Evolutionary conservation across 1,140 invertebrate genomes (phyloP), one percentile per base, ranked within the genome.

Genomic region (Lepidotrigona ventralis): DNA sequence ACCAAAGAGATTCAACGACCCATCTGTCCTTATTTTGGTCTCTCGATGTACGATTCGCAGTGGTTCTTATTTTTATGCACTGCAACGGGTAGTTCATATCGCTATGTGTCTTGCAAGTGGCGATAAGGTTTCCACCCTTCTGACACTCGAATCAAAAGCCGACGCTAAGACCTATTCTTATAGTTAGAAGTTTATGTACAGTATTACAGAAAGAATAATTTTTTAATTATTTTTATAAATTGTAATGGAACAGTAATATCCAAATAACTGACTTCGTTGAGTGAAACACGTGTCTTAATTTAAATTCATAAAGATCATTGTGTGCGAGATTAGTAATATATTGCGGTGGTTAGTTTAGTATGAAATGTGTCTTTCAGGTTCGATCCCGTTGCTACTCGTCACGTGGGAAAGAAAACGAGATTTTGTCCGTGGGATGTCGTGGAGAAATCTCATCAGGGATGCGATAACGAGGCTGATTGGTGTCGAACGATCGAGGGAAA

Each of bases 51-150:
- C 87, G 79, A 90, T 85, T 89, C 68, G 79, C 89, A 92, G 91
- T 91, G 91, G 92, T 92, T 92, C 91, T 92, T 93, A 91, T 86
- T 90, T 92, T 92, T 89, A 92, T 91, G 88, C 88, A 91, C 86
- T 91, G 75, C 81, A 85, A 79, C 71, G 76, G 73, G 81, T 74
- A 91, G 89, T 91, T 91, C 90, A 91, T 90, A 83, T 86, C 87
- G 77, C 64, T 79, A 77, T 26, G 77, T 77, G 85, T 79, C 85
- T 81, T 75, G 66, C 15, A n/a, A 46, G 12, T 29, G 76, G 79
- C 29, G 60, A 75, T 68, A 63, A 53, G 72, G 21, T 46, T 21
- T 29, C 0, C 33, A 33, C 72, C 79, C 79, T 74, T 64, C 23
- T 15, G 1, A 23, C 23, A 15, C 17, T 33, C 21, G 1, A 54